phyloP scores from a whole-genome alignment of 1,140 invertebrate genomes.

The Metaphire vulgaris region DNA sequence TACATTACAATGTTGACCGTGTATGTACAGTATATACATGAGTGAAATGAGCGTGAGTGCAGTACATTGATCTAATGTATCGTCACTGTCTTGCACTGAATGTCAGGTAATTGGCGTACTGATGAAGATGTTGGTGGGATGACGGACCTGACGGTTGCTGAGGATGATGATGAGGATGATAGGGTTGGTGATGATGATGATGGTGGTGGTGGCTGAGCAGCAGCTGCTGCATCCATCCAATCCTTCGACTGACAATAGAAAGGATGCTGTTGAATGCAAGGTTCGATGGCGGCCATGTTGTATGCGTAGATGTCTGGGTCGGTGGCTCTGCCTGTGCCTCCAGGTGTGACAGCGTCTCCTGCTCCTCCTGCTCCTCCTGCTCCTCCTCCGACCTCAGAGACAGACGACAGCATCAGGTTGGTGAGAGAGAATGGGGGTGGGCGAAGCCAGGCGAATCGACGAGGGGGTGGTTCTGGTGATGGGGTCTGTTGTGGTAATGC shows the following conservation, averaged over 20 bases:
- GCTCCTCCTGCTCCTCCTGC: constrained; percentile 1
- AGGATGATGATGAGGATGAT: neutral
- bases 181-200: neutral
- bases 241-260: neutral
- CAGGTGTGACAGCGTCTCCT: too few species aligned
- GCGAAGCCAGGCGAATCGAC: neutral
- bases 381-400: neutral
- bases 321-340: too few species aligned
- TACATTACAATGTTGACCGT: too few species aligned
- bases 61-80: too few species aligned
- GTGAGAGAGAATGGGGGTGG: neutral
- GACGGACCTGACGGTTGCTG: too few species aligned
- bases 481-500: neutral
- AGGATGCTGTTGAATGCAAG: neutral
- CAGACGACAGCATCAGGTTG: neutral
- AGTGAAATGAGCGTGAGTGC: too few species aligned
- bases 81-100: neutral
- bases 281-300: neutral
- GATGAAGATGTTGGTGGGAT: neutral
- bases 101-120: neutral
- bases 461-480: neutral
- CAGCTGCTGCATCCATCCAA: neutral
- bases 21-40: too few species aligned
- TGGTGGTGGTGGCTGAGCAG: neutral
- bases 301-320: neutral